Conservation (phyloP, 2,113 vertebrate genomes). For the Terrapene triunguis region DNA sequence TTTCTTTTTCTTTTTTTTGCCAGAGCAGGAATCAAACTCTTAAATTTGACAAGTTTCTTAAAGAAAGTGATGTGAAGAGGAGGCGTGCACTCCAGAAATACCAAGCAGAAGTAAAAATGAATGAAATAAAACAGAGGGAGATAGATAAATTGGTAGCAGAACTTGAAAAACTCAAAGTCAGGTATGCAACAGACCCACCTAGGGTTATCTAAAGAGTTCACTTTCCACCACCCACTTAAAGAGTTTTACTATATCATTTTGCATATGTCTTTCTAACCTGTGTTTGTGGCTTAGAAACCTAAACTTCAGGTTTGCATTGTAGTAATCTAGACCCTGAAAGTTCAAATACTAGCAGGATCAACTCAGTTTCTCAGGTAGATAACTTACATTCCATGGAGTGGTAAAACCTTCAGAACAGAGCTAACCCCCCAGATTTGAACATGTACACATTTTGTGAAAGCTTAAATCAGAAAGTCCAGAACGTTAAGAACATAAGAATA, state of each 20-base stretch:
- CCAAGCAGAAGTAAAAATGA: slow-evolving; percentile 69
- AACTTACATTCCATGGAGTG: background rate
- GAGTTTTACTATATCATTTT: background rate
- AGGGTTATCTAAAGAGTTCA: background rate
- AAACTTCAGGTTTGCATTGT: background rate
- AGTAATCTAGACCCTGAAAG: background rate
- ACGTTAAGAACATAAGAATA: background rate
- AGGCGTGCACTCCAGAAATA: slow-evolving; percentile 74
- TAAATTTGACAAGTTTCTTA: slow-evolving; percentile 81
- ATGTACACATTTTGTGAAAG: background rate
- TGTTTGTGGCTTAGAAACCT: background rate
- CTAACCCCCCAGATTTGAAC: background rate
- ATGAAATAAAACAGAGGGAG: slow-evolving; percentile 72
- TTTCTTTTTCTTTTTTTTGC: background rate
- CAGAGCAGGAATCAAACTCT: slow-evolving; percentile 75
- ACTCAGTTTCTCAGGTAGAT: background rate
- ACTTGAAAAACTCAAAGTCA: slow-evolving; percentile 68
- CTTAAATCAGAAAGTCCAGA: background rate
- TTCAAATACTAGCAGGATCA: background rate
- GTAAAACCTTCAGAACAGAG: background rate
- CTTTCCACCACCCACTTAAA: background rate
- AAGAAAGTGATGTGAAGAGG: slow-evolving; percentile 77
- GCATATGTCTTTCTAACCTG: background rate
- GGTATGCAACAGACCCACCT: slow-evolving; percentile 59
- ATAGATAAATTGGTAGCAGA: slow-evolving; percentile 73